phyloP scores from a whole-genome alignment of 2,797 vertebrate species.

The Poecilia velifera region DNA sequence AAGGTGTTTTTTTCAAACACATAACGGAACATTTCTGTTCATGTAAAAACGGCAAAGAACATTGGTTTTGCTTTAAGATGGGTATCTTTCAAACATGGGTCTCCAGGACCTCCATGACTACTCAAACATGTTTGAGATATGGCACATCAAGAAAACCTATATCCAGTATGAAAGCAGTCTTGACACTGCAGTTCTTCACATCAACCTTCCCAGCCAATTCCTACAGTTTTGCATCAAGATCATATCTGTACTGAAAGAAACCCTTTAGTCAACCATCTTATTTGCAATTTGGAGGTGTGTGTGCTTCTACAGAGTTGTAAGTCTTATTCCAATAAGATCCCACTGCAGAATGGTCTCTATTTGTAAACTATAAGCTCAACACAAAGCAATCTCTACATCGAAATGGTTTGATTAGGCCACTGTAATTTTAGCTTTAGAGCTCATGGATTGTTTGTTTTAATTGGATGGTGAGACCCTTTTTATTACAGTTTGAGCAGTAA shows the following conservation, averaged over 20 bases:
- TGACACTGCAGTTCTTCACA: neutral
- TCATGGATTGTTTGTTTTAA: neutral
- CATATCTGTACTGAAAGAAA: neutral
- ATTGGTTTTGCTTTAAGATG: slow-evolving; percentile 21
- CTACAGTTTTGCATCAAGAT: neutral
- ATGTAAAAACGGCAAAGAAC: slow-evolving; percentile 15
- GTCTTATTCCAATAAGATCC: neutral
- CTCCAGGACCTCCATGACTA: neutral
- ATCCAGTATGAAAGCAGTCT: neutral
- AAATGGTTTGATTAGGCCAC: neutral
- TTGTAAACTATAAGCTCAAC: neutral
- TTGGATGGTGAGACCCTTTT: neutral
- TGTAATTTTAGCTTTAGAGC: neutral
- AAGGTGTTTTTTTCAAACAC: slow-evolving; percentile 30
- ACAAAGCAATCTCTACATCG: neutral
- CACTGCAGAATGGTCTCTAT: neutral
- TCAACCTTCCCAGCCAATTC: neutral
- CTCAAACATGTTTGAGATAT: neutral
- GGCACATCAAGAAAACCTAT: neutral
- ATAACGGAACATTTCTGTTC: slow-evolving; percentile 8
- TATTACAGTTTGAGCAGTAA: neutral
- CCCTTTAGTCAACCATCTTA: neutral
- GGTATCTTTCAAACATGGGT: neutral
- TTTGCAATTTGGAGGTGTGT: neutral
- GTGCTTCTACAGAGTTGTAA: neutral